phyloP scores from a whole-genome alignment of 2,113 vertebrate species.

The Myotis davidii region DNA sequence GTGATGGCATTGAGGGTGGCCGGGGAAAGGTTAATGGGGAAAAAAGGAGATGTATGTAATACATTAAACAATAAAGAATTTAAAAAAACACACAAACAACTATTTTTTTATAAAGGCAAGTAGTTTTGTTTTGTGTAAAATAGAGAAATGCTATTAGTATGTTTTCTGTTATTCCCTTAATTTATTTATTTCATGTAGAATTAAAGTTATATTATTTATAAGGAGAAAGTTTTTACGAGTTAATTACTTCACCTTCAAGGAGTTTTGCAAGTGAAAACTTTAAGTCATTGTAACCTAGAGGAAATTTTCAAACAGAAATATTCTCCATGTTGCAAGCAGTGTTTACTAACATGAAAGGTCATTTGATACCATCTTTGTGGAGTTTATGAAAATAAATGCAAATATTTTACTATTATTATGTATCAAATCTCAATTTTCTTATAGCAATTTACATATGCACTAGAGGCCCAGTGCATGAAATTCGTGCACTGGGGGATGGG shows the following conservation, averaged over 20 bases:
- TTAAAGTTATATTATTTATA: not conserved
- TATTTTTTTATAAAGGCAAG: not conserved
- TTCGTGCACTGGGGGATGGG: no score
- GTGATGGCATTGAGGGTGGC: no score
- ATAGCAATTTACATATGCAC: conserved; percentile 6
- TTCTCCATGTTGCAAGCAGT: not conserved
- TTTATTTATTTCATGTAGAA: not conserved
- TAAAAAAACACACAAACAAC: not conserved
- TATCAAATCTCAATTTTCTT: not conserved
- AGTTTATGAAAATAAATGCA: not conserved
- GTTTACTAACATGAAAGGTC: not conserved
- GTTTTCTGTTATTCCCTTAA: not conserved
- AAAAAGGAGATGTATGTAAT: no score
- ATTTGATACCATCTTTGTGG: not conserved
- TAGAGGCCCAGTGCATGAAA: no score
- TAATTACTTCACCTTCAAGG: not conserved
- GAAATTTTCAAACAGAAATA: not conserved
- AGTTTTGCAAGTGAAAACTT: not conserved
- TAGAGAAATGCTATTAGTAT: not conserved
- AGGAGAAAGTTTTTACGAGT: not conserved
- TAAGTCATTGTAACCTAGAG: not conserved
- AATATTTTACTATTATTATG: not conserved
- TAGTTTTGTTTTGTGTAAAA: not conserved
- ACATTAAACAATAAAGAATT: no score
- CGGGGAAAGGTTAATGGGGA: no score